A percentile compares a stretch with the other conserved stretches of the same genome.
phyloP scores from a whole-genome alignment of 2,113 vertebrate genomes.

The Platichthys stellatus region DNA sequence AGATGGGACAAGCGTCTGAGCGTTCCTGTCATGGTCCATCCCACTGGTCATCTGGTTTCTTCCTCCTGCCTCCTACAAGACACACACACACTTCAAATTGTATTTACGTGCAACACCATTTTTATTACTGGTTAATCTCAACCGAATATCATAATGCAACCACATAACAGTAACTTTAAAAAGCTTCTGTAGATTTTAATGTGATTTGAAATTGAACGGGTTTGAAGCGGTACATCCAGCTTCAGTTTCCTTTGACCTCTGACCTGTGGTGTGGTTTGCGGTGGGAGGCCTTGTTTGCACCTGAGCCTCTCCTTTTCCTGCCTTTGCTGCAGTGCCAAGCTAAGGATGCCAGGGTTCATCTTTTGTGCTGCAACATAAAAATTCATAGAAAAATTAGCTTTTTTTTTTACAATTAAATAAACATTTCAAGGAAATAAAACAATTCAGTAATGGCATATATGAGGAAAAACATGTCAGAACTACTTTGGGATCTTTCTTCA shows the following conservation, averaged over 20 bases:
- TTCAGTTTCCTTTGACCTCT: slow-evolving; percentile 69
- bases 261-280: slow-evolving; percentile 89
- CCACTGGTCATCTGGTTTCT: slow-evolving; percentile 88
- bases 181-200: no score
- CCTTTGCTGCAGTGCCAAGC: slow-evolving; percentile 88
- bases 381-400: slow-evolving; percentile 3
- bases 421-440: slow-evolving; percentile 5
- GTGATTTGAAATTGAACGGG: neutral
- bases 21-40: slow-evolving; percentile 91
- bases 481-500: slow-evolving; percentile 55
- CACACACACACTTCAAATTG: no score
- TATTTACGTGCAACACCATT: neutral
- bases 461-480: slow-evolving; percentile 37
- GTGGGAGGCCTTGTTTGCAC: slow-evolving; percentile 91
- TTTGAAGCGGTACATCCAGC: neutral
- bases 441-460: slow-evolving; percentile 28
- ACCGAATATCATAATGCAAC: neutral
- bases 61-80: slow-evolving; percentile 88
- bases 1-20: slow-evolving; percentile 87
- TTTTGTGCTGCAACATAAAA: slow-evolving; percentile 82
- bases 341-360: slow-evolving; percentile 86
- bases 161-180: neutral
- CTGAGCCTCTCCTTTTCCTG: slow-evolving; percentile 92
- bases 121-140: neutral
- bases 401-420: slow-evolving; percentile 13